These are phyloP conservation scores for Epinephelus awoara DNA, from an alignment of 2,797 vertebrate species.

Conservation along the genomic window DNA sequence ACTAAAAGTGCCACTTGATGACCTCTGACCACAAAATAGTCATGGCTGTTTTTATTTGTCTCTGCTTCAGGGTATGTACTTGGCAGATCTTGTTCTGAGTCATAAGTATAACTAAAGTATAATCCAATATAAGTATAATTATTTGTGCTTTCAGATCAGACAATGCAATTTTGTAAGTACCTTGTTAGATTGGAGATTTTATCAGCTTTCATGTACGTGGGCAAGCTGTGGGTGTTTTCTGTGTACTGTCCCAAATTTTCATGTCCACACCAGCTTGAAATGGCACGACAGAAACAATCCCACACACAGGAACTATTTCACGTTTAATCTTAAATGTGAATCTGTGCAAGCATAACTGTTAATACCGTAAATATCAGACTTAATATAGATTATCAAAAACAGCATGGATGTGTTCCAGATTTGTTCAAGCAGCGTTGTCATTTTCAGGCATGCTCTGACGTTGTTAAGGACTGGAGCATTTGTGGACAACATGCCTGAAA, in stretches of 20 bases:
- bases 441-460: constrained; percentile 25
- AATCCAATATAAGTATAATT: no score
- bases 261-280: constrained; percentile 19
- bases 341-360: neutral
- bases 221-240: constrained; percentile 35
- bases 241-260: neutral
- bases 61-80: constrained; percentile 32
- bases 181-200: constrained; percentile 27
- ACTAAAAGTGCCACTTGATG: constrained; percentile 32
- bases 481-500: constrained; percentile 1
- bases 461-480: neutral
- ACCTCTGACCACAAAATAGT: constrained; percentile 39
- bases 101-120: constrained; percentile 13
- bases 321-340: neutral
- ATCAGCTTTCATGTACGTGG: constrained; percentile 11
- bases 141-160: neutral
- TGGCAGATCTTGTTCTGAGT: constrained; percentile 29
- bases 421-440: neutral
- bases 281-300: neutral
- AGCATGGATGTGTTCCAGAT: neutral
- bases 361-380: neutral
- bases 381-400: neutral
- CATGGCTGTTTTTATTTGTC: constrained; percentile 2
- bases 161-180: neutral
- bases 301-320: neutral